Conservation (phyloP, 1,140 invertebrate species). For the Vanessa tameamea region DNA sequence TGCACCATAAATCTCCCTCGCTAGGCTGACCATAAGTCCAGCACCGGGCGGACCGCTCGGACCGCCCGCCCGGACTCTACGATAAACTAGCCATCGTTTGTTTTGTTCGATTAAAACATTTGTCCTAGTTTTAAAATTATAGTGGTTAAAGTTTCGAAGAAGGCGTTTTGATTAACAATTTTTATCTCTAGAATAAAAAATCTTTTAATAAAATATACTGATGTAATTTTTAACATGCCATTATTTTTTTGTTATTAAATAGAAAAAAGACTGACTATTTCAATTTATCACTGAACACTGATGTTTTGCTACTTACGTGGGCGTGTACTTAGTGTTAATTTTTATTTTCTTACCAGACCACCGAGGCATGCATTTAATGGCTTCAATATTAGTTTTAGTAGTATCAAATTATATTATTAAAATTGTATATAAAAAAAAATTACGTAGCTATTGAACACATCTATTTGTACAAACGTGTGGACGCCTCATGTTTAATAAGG, state of each 20-base stretch:
- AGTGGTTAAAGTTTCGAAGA: no score
- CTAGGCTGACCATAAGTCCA: slow-evolving; percentile 2
- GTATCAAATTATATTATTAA: background rate
- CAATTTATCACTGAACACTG: no score
- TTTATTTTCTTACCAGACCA: no score
- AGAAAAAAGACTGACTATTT: no score
- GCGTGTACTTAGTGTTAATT: no score
- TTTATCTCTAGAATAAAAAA: background rate
- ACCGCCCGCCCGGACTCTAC: background rate
- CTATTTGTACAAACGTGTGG: background rate
- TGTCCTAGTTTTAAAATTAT: background rate
- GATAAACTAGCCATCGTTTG: background rate
- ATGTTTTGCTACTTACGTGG: no score
- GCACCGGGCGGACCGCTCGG: background rate
- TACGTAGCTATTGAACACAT: background rate
- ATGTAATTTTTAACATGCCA: no score
- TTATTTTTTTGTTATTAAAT: no score
- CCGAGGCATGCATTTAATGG: no score
- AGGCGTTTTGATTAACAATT: background rate
- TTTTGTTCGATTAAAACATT: slow-evolving; percentile 4
- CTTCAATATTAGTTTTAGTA: no score
- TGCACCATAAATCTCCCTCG: slow-evolving; percentile 14
- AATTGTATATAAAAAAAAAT: background rate
- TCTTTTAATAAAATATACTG: background rate
- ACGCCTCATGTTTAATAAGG: background rate